A percentile compares a stretch with the other conserved stretches of the same genome.
phyloP scores from a whole-genome alignment of 2,797 vertebrate species.

The Falco cherrug region DNA sequence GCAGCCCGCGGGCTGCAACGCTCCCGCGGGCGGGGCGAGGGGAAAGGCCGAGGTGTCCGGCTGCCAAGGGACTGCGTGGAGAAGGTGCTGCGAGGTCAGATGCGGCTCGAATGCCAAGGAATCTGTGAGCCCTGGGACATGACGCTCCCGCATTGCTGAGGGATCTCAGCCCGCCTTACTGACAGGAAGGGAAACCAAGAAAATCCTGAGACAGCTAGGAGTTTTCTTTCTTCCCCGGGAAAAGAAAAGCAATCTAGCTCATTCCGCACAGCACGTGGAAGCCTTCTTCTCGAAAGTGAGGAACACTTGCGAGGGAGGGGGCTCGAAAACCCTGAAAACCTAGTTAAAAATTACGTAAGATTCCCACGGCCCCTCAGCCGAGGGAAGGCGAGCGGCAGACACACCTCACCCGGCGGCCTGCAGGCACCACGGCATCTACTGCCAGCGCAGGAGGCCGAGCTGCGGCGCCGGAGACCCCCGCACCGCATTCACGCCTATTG shows the following conservation, averaged over 20 bases:
- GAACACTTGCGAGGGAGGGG: too few relatives aligned
- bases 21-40: background rate
- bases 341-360: rapidly evolving
- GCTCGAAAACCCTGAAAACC: background rate
- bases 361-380: background rate
- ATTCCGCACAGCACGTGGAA: too few relatives aligned
- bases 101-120: background rate
- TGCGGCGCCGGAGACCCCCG: rapidly evolving
- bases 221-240: background rate
- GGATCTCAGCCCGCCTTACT: background rate
- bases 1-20: background rate
- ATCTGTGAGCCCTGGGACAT: background rate
- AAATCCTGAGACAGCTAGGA: background rate
- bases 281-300: background rate
- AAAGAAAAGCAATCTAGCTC: background rate
- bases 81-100: background rate
- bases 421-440: rapidly evolving
- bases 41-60: background rate
- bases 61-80: background rate
- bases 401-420: rapidly evolving
- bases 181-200: background rate
- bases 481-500: background rate
- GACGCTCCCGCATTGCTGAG: background rate
- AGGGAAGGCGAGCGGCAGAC: rapidly evolving
- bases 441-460: too few relatives aligned